These are phyloP conservation scores for Sesia bembeciformis DNA, from an alignment of 2,888 invertebrate genomes.

Conservation along the genomic window DNA sequence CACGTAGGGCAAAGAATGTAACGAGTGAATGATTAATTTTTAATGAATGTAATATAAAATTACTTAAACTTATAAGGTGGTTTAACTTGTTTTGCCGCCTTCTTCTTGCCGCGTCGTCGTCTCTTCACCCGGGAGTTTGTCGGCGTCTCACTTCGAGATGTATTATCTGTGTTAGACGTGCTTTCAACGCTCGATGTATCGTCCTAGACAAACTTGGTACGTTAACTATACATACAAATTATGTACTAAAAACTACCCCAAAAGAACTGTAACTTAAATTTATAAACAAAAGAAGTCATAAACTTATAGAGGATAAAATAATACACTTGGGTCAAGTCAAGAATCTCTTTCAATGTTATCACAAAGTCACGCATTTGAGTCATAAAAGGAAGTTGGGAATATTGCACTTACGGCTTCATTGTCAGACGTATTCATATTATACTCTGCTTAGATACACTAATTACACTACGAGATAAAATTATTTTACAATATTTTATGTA, in stretches of 20 bases:
- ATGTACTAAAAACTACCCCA: too few species aligned
- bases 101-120: conserved; percentile 74
- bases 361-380: conserved; percentile 14
- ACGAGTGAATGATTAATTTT: too few species aligned
- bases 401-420: conserved; percentile 62
- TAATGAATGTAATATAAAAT: conserved; percentile 17
- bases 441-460: too few species aligned
- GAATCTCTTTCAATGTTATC: conserved; percentile 11
- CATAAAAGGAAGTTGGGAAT: conserved; percentile 7
- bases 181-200: conserved; percentile 89
- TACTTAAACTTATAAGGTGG: conserved; percentile 86
- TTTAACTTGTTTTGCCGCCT: conserved; percentile 77
- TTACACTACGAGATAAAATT: too few species aligned
- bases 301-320: too few species aligned
- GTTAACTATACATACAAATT: neutral
- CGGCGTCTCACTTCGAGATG: conserved; percentile 87
- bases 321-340: too few species aligned
- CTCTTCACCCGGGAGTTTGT: conserved; percentile 77
- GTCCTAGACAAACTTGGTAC: conserved; percentile 45
- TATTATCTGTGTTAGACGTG: conserved; percentile 85
- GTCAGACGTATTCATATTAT: conserved; percentile 57
- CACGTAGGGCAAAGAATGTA: too few species aligned
- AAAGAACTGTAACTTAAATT: too few species aligned
- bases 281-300: too few species aligned
- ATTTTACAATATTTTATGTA: too few species aligned